These are phyloP conservation scores for Sialis fuliginosa DNA, from an alignment of 2,888 invertebrate genomes.

Conservation along the genomic window DNA sequence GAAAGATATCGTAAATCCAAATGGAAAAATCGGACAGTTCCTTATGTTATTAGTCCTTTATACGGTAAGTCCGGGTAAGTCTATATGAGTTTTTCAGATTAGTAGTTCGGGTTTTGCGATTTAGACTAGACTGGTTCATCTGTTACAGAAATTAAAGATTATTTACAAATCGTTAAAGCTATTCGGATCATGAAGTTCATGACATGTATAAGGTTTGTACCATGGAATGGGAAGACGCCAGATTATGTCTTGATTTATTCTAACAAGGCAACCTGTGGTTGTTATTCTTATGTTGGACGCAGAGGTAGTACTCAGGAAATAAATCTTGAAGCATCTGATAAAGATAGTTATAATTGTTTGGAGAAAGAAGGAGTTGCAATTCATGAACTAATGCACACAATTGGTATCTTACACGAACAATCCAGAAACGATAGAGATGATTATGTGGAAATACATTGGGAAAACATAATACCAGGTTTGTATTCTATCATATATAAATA, in stretches of 20 bases:
- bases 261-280: slow-evolving; percentile 45
- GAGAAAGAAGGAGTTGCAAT: slow-evolving; percentile 51
- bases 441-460: slow-evolving; percentile 46
- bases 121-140: no score
- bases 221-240: slow-evolving; percentile 41
- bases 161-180: slow-evolving; percentile 37
- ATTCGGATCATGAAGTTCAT: slow-evolving; percentile 40
- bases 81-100: no score
- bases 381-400: slow-evolving; percentile 62
- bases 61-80: no score
- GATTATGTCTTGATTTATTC: slow-evolving; percentile 49
- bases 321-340: slow-evolving; percentile 44
- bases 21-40: no score
- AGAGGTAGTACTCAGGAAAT: slow-evolving; percentile 57
- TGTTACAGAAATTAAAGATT: slow-evolving; percentile 27
- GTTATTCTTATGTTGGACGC: slow-evolving; percentile 60
- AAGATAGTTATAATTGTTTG: slow-evolving; percentile 40
- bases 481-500: not conserved
- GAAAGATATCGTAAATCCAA: no score
- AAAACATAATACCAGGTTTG: slow-evolving; percentile 45
- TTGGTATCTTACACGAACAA: slow-evolving; percentile 72
- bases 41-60: no score
- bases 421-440: slow-evolving; percentile 54
- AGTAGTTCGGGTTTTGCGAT: no score
- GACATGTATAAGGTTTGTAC: slow-evolving; percentile 44